Conservation (phyloP, 2,888 invertebrate species). For the Ypsolopha scabrella region DNA sequence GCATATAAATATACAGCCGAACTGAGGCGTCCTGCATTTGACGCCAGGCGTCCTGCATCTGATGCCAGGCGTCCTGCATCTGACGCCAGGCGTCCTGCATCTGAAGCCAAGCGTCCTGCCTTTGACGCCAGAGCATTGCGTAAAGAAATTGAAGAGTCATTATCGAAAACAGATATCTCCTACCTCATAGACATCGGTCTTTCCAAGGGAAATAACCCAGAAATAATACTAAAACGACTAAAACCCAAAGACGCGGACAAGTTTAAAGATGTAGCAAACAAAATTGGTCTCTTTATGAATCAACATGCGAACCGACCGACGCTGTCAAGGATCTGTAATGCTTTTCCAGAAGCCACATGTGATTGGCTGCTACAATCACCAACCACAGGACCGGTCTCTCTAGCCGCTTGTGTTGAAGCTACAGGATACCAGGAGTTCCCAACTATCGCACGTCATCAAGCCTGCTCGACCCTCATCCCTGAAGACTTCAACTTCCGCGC, state of each 20-base stretch:
- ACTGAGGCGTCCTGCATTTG: too few species aligned
- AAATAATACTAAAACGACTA: not conserved
- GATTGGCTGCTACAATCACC: not conserved
- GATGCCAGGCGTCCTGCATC: too few species aligned
- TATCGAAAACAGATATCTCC: not conserved
- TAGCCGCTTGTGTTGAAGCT: not conserved
- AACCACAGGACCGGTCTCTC: not conserved
- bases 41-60: too few species aligned
- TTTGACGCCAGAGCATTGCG: too few species aligned
- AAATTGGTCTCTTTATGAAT: not conserved
- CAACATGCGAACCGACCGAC: not conserved
- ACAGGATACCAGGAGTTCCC: not conserved
- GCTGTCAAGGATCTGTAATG: not conserved
- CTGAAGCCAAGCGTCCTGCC: too few species aligned
- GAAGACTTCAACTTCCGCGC: not conserved
- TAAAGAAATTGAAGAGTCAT: not conserved
- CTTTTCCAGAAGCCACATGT: not conserved
- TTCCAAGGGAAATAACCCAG: not conserved
- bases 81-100: too few species aligned
- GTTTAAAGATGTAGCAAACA: not conserved
- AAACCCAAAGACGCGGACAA: not conserved
- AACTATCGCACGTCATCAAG: not conserved
- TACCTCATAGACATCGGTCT: not conserved
- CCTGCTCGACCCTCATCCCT: not conserved
- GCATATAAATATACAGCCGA: too few species aligned